These are phyloP conservation scores for Ips typographus DNA, from an alignment of 1,140 invertebrate genomes.

Conservation along the genomic window DNA sequence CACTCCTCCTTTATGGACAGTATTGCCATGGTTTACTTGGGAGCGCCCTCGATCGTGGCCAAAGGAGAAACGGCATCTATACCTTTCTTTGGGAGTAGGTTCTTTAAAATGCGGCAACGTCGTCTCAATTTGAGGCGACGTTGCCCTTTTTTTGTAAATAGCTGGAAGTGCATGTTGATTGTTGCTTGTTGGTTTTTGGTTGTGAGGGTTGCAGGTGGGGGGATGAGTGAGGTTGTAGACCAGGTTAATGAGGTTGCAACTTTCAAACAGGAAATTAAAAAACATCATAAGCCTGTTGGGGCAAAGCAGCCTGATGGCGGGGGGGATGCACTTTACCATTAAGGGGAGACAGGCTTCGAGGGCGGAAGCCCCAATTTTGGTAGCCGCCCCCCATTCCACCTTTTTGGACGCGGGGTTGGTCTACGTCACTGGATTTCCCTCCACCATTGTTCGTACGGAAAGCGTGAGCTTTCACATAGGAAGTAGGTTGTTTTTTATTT, in stretches of 20 bases:
- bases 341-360: conserved; percentile 72
- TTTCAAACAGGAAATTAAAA: conserved; percentile 56
- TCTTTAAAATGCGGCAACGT: not conserved
- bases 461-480: conserved; percentile 76
- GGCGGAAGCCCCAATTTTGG: conserved; percentile 77
- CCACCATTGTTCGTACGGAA: conserved; percentile 76
- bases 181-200: too few species aligned
- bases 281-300: conserved; percentile 71
- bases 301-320: conserved; percentile 70
- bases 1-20: conserved; percentile 92
- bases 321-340: conserved; percentile 76
- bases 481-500: conserved; percentile 66
- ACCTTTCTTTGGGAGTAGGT: conserved; percentile 87
- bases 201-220: not conserved
- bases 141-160: too few species aligned
- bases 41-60: conserved; percentile 84
- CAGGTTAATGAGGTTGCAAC: not conserved
- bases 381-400: conserved; percentile 84
- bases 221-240: not conserved
- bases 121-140: too few species aligned
- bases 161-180: too few species aligned
- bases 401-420: conserved; percentile 83
- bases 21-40: conserved; percentile 75
- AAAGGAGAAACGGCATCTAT: conserved; percentile 77
- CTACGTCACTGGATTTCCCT: conserved; percentile 76